These are phyloP conservation scores for Bubo bubo DNA, from an alignment of 2,113 vertebrate species.

Conservation along the genomic window DNA sequence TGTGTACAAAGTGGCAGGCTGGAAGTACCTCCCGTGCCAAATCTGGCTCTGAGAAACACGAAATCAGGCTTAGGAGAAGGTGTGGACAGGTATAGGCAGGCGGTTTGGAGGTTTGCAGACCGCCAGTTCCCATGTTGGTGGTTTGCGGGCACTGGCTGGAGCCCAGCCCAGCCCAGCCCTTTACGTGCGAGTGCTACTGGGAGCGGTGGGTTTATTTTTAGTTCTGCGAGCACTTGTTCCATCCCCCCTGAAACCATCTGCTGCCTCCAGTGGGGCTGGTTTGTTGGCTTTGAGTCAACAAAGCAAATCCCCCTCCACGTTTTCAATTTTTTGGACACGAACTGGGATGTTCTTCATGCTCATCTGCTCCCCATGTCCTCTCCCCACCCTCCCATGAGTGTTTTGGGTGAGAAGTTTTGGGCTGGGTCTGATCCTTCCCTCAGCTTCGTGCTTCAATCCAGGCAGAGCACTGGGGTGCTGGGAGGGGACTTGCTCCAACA, in stretches of 20 bases:
- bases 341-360: background rate
- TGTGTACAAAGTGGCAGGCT: rapidly evolving
- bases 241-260: background rate
- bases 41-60: background rate
- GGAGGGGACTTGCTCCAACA: rapidly evolving
- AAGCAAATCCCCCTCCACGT: background rate
- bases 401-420: background rate
- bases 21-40: rapidly evolving
- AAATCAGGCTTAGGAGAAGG: background rate
- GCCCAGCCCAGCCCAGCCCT: background rate
- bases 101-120: background rate
- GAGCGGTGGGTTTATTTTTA: background rate
- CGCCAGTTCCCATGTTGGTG: rapidly evolving
- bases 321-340: background rate
- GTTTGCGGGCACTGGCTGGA: rapidly evolving
- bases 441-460: background rate
- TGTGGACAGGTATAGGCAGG: background rate
- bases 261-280: background rate
- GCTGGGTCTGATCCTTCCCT: background rate
- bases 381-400: background rate
- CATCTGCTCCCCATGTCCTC: background rate
- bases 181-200: background rate
- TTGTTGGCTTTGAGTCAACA: background rate
- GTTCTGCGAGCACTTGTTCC: background rate
- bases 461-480: background rate